Conservation (phyloP, 2,113 vertebrate species). For the Misgurnus mizolepis region DNA sequence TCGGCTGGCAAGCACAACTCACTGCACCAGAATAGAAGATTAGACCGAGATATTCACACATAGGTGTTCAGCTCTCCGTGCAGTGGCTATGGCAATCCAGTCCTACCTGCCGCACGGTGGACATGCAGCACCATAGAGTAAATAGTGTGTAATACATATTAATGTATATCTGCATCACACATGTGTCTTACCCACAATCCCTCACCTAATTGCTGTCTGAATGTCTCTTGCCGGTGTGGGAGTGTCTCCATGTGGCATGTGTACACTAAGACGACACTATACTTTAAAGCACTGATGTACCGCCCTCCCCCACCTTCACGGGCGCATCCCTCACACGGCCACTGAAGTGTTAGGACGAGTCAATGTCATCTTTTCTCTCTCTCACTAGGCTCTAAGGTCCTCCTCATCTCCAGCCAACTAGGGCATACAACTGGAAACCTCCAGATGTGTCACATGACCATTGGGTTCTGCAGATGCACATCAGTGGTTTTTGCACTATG, state of each 20-base stretch:
- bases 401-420: constrained; percentile 33
- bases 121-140: neutral
- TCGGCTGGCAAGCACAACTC: constrained; percentile 32
- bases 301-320: constrained; percentile 2
- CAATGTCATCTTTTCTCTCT: constrained; percentile 45
- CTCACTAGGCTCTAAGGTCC: constrained; percentile 23
- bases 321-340: constrained; percentile 41
- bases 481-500: neutral
- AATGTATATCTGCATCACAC: constrained; percentile 14
- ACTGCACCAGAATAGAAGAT: constrained; percentile 44
- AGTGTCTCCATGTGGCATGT: constrained; percentile 14
- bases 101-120: neutral
- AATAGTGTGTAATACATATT: constrained; percentile 4
- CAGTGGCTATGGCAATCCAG: neutral
- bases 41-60: constrained; percentile 15
- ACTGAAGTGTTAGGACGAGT: constrained; percentile 43
- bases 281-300: constrained; percentile 2
- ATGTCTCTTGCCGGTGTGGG: constrained; percentile 1
- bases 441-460: constrained; percentile 29
- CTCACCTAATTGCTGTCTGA: constrained; percentile 12
- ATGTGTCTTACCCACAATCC: neutral
- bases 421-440: constrained; percentile 44
- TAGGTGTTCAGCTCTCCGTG: neutral
- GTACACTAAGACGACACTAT: constrained; percentile 11
- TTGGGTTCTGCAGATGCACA: constrained; percentile 13